These are phyloP conservation scores for Rutilus rutilus DNA, from an alignment of 2,113 vertebrate species.

Conservation along the genomic window DNA sequence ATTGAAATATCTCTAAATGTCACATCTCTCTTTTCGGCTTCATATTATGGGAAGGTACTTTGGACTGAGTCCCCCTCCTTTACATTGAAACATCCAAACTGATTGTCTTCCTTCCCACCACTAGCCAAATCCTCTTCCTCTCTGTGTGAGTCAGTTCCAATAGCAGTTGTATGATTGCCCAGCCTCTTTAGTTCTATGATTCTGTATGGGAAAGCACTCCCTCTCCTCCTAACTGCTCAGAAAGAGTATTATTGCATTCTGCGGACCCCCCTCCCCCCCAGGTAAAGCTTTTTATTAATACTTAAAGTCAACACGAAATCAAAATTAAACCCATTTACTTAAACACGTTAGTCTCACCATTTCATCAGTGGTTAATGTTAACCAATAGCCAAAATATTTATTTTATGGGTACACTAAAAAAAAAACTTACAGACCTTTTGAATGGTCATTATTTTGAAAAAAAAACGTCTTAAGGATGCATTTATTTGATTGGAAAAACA, in stretches of 20 bases:
- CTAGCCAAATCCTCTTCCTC: constrained; percentile 52
- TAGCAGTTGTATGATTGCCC: constrained; percentile 72
- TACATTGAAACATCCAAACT: constrained; percentile 74
- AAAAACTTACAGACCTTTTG: too few species aligned
- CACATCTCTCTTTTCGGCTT: constrained; percentile 69
- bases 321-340: constrained; percentile 27
- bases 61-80: constrained; percentile 79
- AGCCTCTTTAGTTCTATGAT: constrained; percentile 65
- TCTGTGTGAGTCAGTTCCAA: constrained; percentile 63
- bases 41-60: constrained; percentile 70
- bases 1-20: constrained; percentile 28
- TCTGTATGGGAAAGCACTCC: constrained; percentile 62
- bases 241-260: constrained; percentile 73
- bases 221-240: constrained; percentile 69
- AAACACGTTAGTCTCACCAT: not conserved
- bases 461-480: too few species aligned
- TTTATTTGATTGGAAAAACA: too few species aligned
- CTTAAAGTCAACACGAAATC: constrained; percentile 55
- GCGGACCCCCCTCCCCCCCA: constrained; percentile 68
- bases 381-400: not conserved
- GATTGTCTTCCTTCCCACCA: constrained; percentile 66
- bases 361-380: not conserved
- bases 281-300: constrained; percentile 75
- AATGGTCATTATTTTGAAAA: too few species aligned
- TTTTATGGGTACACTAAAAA: not conserved